Base-by-base conservation (phyloP, 2,888 invertebrate genomes). In the Oconnorella tubifera region DNA sequence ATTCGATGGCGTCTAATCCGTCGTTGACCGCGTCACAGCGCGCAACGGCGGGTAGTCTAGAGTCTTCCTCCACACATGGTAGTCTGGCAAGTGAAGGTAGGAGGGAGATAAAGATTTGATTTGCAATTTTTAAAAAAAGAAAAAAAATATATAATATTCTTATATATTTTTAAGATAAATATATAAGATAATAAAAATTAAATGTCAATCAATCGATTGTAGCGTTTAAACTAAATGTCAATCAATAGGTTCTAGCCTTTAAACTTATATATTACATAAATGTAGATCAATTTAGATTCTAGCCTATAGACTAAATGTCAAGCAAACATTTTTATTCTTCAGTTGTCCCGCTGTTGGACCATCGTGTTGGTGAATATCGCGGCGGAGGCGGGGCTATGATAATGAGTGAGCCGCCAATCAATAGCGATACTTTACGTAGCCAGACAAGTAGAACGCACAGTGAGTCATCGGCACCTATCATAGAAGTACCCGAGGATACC, bases 31-130 rank as follows among this genome's bases (percentile, higher is more conserved):
- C 83, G 33, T 85, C 85, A 1, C 84, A 85, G 73, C 78, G 85
- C 65, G 85, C 83, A 4, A 84, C 84, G 68, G 85, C 85, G 68
- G 86, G 86, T 63, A 85, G 85, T 76, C 77, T 86, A 55, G 84
- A 84, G 23, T 85, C 86, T 3, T 78, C 78, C 25, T 62, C 62
- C 14, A 62, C 65, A 1, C 27, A 65, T 57, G 61, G 62, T 19
- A 79, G 77, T 70, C 64, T 78, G 55, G 75, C 75, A 19, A 76
- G 73, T 68, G 79, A 79, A 69, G 78, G 79, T 80, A 62, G n/a
- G 23, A n/a, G n/a, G n/a, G n/a, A n/a, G n/a, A n/a, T n/a, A n/a
- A n/a, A n/a, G n/a, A n/a, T n/a, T n/a, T n/a, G n/a, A n/a, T n/a
- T n/a, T n/a, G n/a, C n/a, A n/a, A n/a, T n/a, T n/a, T n/a, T n/a